Evolutionary conservation across 2,888 invertebrate species (phyloP), one percentile per base, ranked within the genome.

Genomic region (Ethmia dodecea): DNA sequence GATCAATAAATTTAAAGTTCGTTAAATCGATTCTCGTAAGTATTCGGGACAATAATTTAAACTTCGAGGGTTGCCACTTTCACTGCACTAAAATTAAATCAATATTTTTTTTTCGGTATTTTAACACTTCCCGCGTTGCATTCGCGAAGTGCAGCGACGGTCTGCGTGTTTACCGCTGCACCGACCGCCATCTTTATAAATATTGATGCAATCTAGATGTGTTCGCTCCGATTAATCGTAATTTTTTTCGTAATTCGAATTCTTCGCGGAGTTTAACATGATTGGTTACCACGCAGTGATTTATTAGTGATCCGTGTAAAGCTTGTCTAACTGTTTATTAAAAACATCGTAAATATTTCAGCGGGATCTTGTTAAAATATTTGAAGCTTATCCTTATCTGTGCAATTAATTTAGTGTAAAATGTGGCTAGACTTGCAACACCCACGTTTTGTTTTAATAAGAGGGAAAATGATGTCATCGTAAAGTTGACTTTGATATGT

Each of bases 181-280:
- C 54, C 51, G 54, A 49, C 60, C 55, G 57, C 60, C 64, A 67
- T 74, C 73, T 73, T 72, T 63, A 81, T 83, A 67, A 79, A 83
- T 83, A 84, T 80, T 81, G 73, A 81, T 83, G 78, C 72, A 77
- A 78, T 75, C 68, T 70, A 62, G 61, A 63, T 65, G 61, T 66
- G 55, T 65, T 70, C 69, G 77, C 77, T 76, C 75, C 78, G 75
- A 83, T 83, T 69, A 70, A 71, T 77, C 56, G 67, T 47, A 47
- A 58, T 70, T 67, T 61, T 26, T 76, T 70, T 74, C 63, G 59
- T 64, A 69, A 71, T 56, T 59, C 48, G 49, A 63, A 67, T 71
- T 65, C 53, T 56, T 60, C 22, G 22, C n/a, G 3, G 6, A 35
- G 12, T 29, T 25, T 35, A 10, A n/a, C 27, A 11, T 12, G 26